Conservation (phyloP, 2,888 invertebrate genomes). For the Anarsia innoxiella region DNA sequence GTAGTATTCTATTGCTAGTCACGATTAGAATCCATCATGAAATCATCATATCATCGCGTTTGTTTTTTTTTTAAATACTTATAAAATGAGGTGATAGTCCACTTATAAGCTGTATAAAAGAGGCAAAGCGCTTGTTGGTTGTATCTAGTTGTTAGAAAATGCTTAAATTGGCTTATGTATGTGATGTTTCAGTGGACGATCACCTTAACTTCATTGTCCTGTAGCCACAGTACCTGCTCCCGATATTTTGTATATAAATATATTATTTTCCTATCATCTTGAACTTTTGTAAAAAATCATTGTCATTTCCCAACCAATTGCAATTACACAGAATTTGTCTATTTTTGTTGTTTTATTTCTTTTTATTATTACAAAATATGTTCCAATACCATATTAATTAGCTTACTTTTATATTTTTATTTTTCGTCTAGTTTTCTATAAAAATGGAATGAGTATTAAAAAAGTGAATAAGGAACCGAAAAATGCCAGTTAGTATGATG, state of each 20-base stretch:
- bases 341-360: constrained; percentile 53
- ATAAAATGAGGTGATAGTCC: background rate
- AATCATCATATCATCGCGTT: constrained; percentile 5
- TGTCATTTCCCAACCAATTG: constrained; percentile 38
- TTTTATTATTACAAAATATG: background rate
- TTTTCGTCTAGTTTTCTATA: too few relatives aligned
- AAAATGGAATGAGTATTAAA: too few relatives aligned
- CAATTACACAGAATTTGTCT: constrained; percentile 54
- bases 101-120: background rate
- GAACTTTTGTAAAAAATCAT: constrained; percentile 36
- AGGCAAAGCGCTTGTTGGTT: too few relatives aligned
- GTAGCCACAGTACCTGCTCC: constrained; percentile 8
- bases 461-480: too few relatives aligned
- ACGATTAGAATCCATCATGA: constrained; percentile 3
- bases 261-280: constrained; percentile 28
- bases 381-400: too few relatives aligned
- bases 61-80: too few relatives aligned
- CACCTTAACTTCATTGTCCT: background rate
- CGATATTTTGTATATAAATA: constrained; percentile 18
- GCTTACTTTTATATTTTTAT: background rate
- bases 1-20: constrained; percentile 5
- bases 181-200: background rate
- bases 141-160: background rate
- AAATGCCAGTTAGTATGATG: too few relatives aligned
- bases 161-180: background rate